A percentile compares a stretch with the other conserved stretches of the same genome.
Conservation (phyloP, 2,797 vertebrate species). For the Anolis apletophallus region DNA sequence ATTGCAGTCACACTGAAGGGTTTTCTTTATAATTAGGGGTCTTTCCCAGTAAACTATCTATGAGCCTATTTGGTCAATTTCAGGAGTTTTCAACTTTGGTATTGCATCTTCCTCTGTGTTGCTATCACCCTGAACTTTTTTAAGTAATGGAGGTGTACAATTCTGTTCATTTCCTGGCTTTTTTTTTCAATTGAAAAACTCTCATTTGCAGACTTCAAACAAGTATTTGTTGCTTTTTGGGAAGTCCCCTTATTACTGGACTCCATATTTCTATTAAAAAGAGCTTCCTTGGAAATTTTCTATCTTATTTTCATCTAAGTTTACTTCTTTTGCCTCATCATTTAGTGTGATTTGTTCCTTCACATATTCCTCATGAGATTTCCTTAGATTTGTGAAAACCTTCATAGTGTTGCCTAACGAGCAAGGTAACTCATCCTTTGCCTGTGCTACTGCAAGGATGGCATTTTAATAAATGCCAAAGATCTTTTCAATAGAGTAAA, state of each 20-base stretch:
- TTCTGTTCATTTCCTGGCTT: slow-evolving; percentile 40
- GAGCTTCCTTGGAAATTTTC: slow-evolving; percentile 29
- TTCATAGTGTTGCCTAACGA: slow-evolving; percentile 67
- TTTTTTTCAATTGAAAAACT: too few relatives aligned
- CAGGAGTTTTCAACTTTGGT: slow-evolving; percentile 42
- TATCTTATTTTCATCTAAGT: slow-evolving; percentile 16
- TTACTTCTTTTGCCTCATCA: slow-evolving; percentile 48
- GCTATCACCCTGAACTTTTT: slow-evolving; percentile 24
- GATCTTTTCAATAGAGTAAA: slow-evolving; percentile 72
- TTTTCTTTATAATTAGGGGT: slow-evolving; percentile 82
- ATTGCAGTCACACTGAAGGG: slow-evolving; percentile 74
- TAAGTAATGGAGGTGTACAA: slow-evolving; percentile 49
- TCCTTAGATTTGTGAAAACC: slow-evolving; percentile 57
- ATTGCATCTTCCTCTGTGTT: neutral
- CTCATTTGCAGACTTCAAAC: slow-evolving; percentile 39
- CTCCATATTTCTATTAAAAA: slow-evolving; percentile 9
- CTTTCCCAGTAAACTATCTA: too few relatives aligned
- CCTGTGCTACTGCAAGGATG: slow-evolving; percentile 78
- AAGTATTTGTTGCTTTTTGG: slow-evolving; percentile 39
- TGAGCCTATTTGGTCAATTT: neutral
- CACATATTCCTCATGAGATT: slow-evolving; percentile 49
- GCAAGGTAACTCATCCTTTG: slow-evolving; percentile 76
- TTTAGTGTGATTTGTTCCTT: slow-evolving; percentile 42
- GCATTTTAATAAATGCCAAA: slow-evolving; percentile 79
- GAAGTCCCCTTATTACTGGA: slow-evolving; percentile 13